phyloP scores from a whole-genome alignment of 2,888 invertebrate species.

The Aphrophora alni region DNA sequence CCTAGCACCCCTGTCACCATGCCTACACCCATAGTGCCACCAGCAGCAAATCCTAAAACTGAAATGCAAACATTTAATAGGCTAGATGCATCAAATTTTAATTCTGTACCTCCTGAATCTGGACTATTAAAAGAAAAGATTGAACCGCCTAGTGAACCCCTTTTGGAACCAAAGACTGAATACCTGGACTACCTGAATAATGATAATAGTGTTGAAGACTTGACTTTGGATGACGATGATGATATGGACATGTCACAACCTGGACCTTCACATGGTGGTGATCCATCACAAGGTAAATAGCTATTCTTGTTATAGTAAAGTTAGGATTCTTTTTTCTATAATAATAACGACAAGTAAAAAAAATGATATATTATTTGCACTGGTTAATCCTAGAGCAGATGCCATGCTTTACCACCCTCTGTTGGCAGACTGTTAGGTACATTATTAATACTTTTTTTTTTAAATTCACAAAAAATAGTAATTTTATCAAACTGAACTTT shows the following conservation, averaged over 20 bases:
- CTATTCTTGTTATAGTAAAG: too few relatives aligned
- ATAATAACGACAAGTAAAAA: too few relatives aligned
- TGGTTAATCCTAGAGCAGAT: too few relatives aligned
- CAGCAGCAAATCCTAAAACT: conserved; percentile 10
- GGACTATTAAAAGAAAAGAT: conserved; percentile 47
- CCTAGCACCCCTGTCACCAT: conserved; percentile 54
- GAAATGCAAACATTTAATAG: conserved; percentile 35
- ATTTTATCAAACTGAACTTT: too few relatives aligned
- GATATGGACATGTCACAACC: conserved; percentile 72
- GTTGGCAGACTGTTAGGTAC: too few relatives aligned
- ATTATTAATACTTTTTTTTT: too few relatives aligned
- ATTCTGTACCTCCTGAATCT: conserved; percentile 33
- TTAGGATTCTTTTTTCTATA: too few relatives aligned
- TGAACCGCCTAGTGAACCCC: conserved; percentile 47
- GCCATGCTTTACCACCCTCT: too few relatives aligned
- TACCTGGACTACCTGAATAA: conserved; percentile 71
- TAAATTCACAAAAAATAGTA: too few relatives aligned
- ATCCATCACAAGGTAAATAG: conserved; percentile 64
- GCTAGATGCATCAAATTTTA: background rate
- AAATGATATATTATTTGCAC: too few relatives aligned
- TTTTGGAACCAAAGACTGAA: conserved; percentile 77
- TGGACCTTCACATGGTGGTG: conserved; percentile 65
- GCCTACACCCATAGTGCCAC: conserved; percentile 36
- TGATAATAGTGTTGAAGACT: conserved; percentile 82
- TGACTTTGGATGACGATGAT: conserved; percentile 74